These are phyloP conservation scores for Ceratosolen solmsi DNA, from an alignment of 1,140 invertebrate genomes.

Conservation along the genomic window DNA sequence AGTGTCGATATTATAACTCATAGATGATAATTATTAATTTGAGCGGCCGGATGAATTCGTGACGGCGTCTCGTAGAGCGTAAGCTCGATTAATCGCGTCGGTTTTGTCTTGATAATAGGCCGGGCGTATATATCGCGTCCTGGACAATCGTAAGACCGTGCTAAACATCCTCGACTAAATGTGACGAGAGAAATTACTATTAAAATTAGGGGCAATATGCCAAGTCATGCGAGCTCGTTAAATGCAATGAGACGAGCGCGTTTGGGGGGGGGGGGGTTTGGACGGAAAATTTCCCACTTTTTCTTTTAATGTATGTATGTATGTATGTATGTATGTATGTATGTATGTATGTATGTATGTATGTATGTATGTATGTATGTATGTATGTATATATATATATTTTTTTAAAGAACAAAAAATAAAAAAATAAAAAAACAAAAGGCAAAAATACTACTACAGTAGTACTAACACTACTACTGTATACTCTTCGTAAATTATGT, in stretches of 20 bases:
- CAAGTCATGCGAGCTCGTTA: conserved; percentile 45
- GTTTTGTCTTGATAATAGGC: not conserved
- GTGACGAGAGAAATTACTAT: not conserved
- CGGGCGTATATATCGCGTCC: too few relatives aligned
- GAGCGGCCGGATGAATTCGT: not conserved
- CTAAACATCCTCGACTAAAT: not conserved
- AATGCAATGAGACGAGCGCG: not conserved
- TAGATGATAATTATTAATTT: not conserved
- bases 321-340: too few relatives aligned
- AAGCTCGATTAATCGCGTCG: not conserved
- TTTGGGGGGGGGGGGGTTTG: not conserved
- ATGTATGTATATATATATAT: too few relatives aligned
- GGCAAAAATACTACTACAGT: not conserved
- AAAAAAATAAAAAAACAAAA: not conserved
- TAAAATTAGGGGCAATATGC: not conserved
- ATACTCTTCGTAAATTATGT: not conserved
- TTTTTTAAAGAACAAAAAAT: too few relatives aligned
- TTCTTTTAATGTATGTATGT: too few relatives aligned
- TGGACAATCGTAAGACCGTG: not conserved
- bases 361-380: too few relatives aligned
- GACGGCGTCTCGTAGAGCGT: not conserved
- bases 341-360: too few relatives aligned
- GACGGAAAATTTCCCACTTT: not conserved
- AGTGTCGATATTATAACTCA: not conserved
- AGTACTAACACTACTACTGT: not conserved